These are phyloP conservation scores for Brevimyrus niger DNA, from an alignment of 2,113 vertebrate genomes.

Conservation along the genomic window DNA sequence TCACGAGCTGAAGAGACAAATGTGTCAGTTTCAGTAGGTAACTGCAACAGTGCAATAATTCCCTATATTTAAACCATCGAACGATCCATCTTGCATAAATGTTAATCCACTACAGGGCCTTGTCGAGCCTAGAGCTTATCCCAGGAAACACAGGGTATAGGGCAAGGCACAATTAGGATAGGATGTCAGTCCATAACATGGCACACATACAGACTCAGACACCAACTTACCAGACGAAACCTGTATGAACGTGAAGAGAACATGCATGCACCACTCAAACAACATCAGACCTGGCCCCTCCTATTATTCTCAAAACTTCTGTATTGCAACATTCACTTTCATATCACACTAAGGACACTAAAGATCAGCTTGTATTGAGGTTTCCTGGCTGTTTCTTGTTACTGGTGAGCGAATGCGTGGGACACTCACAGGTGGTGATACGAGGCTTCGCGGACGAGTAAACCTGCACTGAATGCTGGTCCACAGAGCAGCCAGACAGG, in stretches of 20 bases:
- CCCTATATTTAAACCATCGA: neutral
- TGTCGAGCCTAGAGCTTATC: neutral
- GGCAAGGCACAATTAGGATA: neutral
- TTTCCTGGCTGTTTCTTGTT: neutral
- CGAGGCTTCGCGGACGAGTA: constrained; percentile 80
- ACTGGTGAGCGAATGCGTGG: neutral
- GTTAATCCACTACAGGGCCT: neutral
- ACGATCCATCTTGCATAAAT: neutral
- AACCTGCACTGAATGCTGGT: constrained; percentile 86
- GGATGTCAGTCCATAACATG: neutral
- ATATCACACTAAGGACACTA: neutral
- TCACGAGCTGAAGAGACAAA: constrained; percentile 66
- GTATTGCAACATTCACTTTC: neutral
- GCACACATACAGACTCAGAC: neutral
- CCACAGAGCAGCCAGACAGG: constrained; percentile 80
- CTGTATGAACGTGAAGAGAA: neutral
- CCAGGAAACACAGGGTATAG: neutral
- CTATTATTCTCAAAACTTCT: neutral
- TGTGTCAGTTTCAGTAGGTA: neutral
- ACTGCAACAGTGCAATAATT: neutral
- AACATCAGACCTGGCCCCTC: neutral
- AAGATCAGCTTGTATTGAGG: neutral
- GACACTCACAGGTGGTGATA: constrained; percentile 72
- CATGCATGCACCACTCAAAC: neutral
- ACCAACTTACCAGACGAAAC: neutral